phyloP scores from a whole-genome alignment of 2,888 invertebrate species.

The Sipha maydis region DNA sequence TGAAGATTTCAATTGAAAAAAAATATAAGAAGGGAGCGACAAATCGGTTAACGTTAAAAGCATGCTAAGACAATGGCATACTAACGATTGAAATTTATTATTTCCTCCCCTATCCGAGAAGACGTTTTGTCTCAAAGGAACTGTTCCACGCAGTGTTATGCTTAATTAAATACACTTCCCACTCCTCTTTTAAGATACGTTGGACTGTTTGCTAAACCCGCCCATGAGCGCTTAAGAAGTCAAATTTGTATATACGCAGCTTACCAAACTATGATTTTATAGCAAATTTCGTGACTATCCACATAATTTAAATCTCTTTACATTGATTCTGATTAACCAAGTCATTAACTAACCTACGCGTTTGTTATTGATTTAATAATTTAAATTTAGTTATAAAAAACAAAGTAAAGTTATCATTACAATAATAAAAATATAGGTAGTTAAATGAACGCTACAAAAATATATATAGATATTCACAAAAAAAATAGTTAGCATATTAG shows the following conservation, averaged over 20 bases:
- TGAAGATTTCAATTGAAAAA: constrained; percentile 14
- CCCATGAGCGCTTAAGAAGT: constrained; percentile 16
- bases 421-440: no score
- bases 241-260: constrained; percentile 24
- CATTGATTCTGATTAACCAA: not conserved
- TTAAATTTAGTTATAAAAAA: not conserved
- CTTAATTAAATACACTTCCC: constrained; percentile 47
- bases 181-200: not conserved
- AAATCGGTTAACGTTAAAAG: constrained; percentile 46
- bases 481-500: not conserved
- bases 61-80: constrained; percentile 23
- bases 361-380: not conserved
- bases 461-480: not conserved
- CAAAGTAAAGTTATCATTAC: no score
- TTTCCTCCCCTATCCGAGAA: constrained; percentile 33
- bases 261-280: not conserved
- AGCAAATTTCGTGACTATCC: not conserved
- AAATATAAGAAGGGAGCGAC: constrained; percentile 1
- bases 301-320: not conserved
- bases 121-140: constrained; percentile 34
- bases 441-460: not conserved
- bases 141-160: constrained; percentile 17
- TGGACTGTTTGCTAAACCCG: constrained; percentile 9
- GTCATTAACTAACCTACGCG: not conserved
- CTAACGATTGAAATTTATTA: constrained; percentile 39